A percentile compares a stretch with the other conserved stretches of the same genome.
phyloP scores from a whole-genome alignment of 2,888 invertebrate genomes.

The Noctua fimbriata region DNA sequence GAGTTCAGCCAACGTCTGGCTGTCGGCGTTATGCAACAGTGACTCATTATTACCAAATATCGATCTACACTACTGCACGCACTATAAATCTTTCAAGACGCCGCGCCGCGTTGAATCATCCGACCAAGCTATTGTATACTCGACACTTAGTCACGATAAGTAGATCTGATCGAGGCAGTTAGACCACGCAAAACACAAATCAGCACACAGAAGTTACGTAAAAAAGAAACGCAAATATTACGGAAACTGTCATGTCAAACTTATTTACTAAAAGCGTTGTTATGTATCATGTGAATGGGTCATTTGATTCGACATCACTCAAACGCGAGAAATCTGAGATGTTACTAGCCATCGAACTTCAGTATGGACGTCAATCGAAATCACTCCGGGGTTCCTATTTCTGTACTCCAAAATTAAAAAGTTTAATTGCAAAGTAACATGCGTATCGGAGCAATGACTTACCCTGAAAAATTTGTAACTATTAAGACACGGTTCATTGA shows the following conservation, averaged over 20 bases:
- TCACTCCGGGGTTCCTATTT: slow-evolving; percentile 31
- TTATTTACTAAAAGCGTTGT: slow-evolving; percentile 68
- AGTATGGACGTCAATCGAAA: slow-evolving; percentile 38
- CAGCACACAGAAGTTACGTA: slow-evolving; percentile 72
- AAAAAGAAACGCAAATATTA: slow-evolving; percentile 76
- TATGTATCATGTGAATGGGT: slow-evolving; percentile 66
- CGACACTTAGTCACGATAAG: slow-evolving; percentile 74
- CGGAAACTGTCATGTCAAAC: slow-evolving; percentile 71
- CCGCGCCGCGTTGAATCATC: slow-evolving; percentile 76
- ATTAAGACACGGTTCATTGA: slow-evolving; percentile 53
- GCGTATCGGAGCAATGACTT: slow-evolving; percentile 56
- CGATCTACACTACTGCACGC: slow-evolving; percentile 67
- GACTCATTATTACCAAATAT: slow-evolving; percentile 82
- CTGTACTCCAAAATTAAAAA: slow-evolving; percentile 35
- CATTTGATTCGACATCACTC: slow-evolving; percentile 67
- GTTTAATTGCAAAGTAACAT: slow-evolving; percentile 51
- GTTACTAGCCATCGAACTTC: slow-evolving; percentile 34
- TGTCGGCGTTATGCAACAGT: slow-evolving; percentile 76
- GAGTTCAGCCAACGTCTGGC: slow-evolving; percentile 71
- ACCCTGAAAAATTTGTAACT: slow-evolving; percentile 46
- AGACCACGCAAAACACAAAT: slow-evolving; percentile 62
- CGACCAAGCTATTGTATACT: slow-evolving; percentile 73
- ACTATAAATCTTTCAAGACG: slow-evolving; percentile 69
- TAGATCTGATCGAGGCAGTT: slow-evolving; percentile 56
- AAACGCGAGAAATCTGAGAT: slow-evolving; percentile 15